These are phyloP conservation scores for Trachelus tabidus DNA, from an alignment of 2,888 invertebrate species.

Conservation along the genomic window DNA sequence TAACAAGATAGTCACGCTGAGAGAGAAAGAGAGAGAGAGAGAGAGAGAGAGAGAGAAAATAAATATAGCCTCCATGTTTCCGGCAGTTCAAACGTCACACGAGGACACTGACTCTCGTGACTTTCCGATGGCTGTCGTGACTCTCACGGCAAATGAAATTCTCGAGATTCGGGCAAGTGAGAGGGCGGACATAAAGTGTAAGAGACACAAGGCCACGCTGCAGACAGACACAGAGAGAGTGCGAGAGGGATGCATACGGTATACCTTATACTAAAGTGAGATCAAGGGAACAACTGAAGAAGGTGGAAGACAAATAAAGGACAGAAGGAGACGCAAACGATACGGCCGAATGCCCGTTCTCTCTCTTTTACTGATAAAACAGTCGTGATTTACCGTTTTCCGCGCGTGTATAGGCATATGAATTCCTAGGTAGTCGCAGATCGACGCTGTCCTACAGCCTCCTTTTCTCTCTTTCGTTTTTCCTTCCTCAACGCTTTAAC, in stretches of 20 bases:
- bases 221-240: slow-evolving; percentile 16
- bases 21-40: too few species aligned
- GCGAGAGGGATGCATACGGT: slow-evolving; percentile 13
- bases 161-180: not conserved
- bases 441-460: not conserved
- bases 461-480: slow-evolving; percentile 8
- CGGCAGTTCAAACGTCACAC: too few species aligned
- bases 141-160: too few species aligned
- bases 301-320: slow-evolving; percentile 19
- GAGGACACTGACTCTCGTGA: too few species aligned
- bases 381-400: slow-evolving; percentile 59
- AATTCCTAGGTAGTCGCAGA: slow-evolving; percentile 46
- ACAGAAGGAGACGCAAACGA: slow-evolving; percentile 2
- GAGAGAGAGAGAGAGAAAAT: too few species aligned
- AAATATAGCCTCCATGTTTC: too few species aligned
- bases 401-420: slow-evolving; percentile 64
- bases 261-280: too few species aligned
- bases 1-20: too few species aligned
- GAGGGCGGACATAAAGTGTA: slow-evolving; percentile 1
- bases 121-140: too few species aligned
- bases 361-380: not conserved
- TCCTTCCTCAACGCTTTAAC: slow-evolving; percentile 35
- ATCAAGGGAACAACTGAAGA: slow-evolving; percentile 20
- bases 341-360: too few species aligned
- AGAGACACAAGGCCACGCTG: slow-evolving; percentile 10